phyloP scores from a whole-genome alignment of 1,140 invertebrate genomes.

The Coboldia fuscipes region DNA sequence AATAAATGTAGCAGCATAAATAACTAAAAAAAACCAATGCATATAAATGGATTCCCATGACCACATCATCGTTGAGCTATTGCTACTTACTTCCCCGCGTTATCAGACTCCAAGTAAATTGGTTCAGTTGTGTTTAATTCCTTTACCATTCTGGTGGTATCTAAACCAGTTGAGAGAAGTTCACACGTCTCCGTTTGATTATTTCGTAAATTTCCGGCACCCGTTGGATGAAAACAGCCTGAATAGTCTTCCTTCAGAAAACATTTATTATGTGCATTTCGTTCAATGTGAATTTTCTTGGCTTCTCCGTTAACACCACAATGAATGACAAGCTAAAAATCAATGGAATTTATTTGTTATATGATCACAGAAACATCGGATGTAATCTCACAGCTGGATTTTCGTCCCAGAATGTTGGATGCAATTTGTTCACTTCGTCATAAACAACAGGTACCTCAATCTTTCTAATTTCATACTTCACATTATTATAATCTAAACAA shows the following conservation, averaged over 20 bases:
- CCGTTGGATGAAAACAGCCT: too few species aligned
- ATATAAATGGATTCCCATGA: neutral
- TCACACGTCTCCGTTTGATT: slow-evolving; percentile 14
- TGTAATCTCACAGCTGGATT: slow-evolving; percentile 27
- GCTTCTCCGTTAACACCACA: slow-evolving; percentile 30
- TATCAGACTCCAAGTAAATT: neutral
- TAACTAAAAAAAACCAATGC: slow-evolving; percentile 16
- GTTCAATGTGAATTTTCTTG: slow-evolving; percentile 28
- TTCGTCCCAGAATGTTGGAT: slow-evolving; percentile 34
- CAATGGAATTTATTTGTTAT: slow-evolving; percentile 6
- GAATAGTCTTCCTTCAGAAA: slow-evolving; percentile 25
- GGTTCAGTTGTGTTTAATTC: slow-evolving; percentile 15
- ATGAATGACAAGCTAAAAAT: slow-evolving; percentile 31
- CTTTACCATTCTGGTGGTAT: slow-evolving; percentile 25
- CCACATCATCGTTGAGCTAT: neutral
- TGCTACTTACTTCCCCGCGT: neutral
- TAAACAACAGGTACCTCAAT: slow-evolving; percentile 36
- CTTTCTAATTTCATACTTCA: slow-evolving; percentile 24
- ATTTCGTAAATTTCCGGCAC: slow-evolving; percentile 15
- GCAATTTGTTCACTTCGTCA: slow-evolving; percentile 23
- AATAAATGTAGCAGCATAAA: slow-evolving; percentile 38
- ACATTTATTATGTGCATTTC: slow-evolving; percentile 25
- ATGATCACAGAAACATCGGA: slow-evolving; percentile 1
- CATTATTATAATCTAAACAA: slow-evolving; percentile 13
- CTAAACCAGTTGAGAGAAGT: slow-evolving; percentile 19